These are phyloP conservation scores for Rhineura floridana DNA, from an alignment of 2,113 vertebrate species.

Conservation along the genomic window DNA sequence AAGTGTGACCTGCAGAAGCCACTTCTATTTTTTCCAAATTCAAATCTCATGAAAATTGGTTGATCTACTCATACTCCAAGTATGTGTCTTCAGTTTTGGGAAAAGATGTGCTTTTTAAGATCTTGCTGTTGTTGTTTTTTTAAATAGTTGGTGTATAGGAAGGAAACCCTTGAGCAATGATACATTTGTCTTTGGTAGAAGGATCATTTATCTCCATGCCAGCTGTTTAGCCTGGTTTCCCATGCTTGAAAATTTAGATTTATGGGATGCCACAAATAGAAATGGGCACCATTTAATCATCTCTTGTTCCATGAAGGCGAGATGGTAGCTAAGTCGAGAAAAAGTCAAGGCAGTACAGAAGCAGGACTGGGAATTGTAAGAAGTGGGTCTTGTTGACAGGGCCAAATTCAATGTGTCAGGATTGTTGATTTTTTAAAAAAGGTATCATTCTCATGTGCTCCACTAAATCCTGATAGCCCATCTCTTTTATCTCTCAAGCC, in stretches of 20 bases:
- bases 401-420: neutral
- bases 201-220: slow-evolving; percentile 79
- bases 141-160: neutral
- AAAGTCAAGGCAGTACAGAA: slow-evolving; percentile 34
- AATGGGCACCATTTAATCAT: slow-evolving; percentile 69
- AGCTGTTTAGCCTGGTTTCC: slow-evolving; percentile 70
- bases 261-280: slow-evolving; percentile 73
- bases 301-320: slow-evolving; percentile 55
- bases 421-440: too few relatives aligned
- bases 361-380: neutral
- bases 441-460: neutral
- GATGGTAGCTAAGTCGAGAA: neutral
- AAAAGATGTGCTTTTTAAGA: slow-evolving; percentile 16
- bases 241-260: slow-evolving; percentile 81
- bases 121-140: neutral
- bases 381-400: neutral
- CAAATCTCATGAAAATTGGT: neutral
- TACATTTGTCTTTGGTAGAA: slow-evolving; percentile 60
- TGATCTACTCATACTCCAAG: neutral
- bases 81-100: slow-evolving; percentile 20
- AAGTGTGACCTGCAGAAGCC: neutral
- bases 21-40: neutral
- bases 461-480: neutral
- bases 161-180: slow-evolving; percentile 59
- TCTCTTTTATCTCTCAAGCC: neutral